A percentile compares a stretch with the other conserved stretches of the same genome.
Evolutionary conservation across 1,140 invertebrate species (phyloP).

Genomic region (Tetramorium simillimum): DNA sequence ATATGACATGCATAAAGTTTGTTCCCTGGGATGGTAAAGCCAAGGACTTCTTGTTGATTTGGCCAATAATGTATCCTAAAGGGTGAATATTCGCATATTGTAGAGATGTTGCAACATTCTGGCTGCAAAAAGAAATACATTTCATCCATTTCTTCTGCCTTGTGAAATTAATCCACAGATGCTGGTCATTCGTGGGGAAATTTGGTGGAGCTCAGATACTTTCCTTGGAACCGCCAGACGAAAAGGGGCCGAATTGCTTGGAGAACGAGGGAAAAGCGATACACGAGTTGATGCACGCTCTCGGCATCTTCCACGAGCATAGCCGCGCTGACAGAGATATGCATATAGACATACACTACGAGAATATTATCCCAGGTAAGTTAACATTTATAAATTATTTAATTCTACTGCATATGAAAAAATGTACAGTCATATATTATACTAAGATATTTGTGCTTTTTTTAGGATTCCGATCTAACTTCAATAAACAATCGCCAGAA

Average conservation of each 20-base stretch:
- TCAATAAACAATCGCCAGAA: conserved; percentile 26
- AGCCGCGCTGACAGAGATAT: conserved; percentile 26
- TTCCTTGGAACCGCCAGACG: conserved; percentile 20
- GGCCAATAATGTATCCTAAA: conserved; percentile 32
- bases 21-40: conserved; percentile 24
- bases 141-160: not conserved
- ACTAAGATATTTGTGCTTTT: not conserved
- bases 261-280: conserved; percentile 34
- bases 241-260: conserved; percentile 21
- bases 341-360: conserved; percentile 24
- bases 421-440: not conserved
- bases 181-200: conserved; percentile 39
- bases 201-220: conserved; percentile 33
- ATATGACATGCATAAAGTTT: conserved; percentile 35
- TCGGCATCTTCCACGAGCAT: conserved; percentile 38
- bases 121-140: not conserved
- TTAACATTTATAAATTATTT: not conserved
- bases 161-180: not conserved
- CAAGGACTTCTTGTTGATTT: conserved; percentile 35
- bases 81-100: not conserved
- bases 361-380: conserved; percentile 27
- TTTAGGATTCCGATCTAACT: conserved; percentile 22
- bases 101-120: not conserved
- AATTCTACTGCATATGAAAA: conserved; percentile 4
- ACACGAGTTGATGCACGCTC: conserved; percentile 38